phyloP scores from a whole-genome alignment of 2,113 vertebrate species.

The Columba livia region DNA sequence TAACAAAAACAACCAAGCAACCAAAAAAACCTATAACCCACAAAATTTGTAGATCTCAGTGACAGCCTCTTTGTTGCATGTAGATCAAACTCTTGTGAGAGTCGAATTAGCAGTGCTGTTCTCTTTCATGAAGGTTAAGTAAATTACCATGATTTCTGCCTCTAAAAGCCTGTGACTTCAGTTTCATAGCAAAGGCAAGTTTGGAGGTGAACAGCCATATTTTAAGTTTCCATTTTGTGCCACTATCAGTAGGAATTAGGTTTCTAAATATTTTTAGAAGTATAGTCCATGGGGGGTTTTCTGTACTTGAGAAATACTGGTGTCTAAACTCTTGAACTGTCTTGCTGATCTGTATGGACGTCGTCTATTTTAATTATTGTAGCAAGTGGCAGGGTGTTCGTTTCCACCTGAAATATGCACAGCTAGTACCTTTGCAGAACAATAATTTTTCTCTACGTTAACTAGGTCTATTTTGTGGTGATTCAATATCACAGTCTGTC shows the following conservation, averaged over 20 bases:
- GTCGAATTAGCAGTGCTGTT: background rate
- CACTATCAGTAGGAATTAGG: background rate
- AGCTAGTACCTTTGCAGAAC: background rate
- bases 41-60: background rate
- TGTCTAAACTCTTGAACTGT: background rate
- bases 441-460: background rate
- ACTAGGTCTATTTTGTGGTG: background rate
- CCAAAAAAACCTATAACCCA: background rate
- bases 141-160: background rate
- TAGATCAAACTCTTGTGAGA: background rate
- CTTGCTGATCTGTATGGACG: background rate
- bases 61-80: background rate
- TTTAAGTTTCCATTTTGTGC: background rate
- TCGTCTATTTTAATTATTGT: background rate
- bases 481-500: conserved; percentile 17
- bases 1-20: too few relatives aligned
- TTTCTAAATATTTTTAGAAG: background rate
- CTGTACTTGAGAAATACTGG: background rate
- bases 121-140: background rate
- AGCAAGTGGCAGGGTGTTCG: background rate
- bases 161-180: background rate
- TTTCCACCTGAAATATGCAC: background rate
- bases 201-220: background rate
- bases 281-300: background rate
- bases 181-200: background rate